phyloP scores from a whole-genome alignment of 1,140 invertebrate species.

The Temnothorax longispinosus region DNA sequence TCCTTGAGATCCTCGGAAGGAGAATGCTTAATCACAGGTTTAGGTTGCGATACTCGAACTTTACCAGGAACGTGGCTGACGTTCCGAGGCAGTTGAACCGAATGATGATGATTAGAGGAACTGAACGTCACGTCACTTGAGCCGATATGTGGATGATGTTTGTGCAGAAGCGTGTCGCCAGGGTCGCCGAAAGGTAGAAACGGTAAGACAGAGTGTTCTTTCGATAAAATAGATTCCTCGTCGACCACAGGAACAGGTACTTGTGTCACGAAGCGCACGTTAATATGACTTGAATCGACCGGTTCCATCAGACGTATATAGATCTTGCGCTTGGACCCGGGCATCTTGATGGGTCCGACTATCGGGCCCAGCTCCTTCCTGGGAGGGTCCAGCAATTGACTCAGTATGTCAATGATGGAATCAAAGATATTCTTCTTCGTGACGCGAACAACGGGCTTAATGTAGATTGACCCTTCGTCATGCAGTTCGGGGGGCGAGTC shows the following conservation, averaged over 20 bases:
- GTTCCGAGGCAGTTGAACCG: background rate
- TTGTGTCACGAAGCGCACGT: constrained; percentile 65
- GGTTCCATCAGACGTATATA: constrained; percentile 70
- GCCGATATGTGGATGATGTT: background rate
- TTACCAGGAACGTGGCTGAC: background rate
- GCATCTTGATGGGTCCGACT: constrained; percentile 70
- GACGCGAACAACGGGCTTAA: constrained; percentile 60
- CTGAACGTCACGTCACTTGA: background rate
- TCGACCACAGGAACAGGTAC: constrained; percentile 15
- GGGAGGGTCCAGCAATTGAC: background rate
- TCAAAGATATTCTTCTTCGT: constrained; percentile 57
- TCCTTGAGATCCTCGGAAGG: background rate
- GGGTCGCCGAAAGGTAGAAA: background rate
- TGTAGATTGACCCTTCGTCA: constrained; percentile 28
- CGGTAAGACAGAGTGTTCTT: background rate
- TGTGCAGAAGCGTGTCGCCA: background rate
- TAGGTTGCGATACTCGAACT: background rate
- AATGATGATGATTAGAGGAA: background rate
- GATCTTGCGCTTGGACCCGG: constrained; percentile 64
- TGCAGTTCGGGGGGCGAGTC: constrained; percentile 12
- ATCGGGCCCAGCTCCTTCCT: constrained; percentile 59
- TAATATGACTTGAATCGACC: constrained; percentile 50
- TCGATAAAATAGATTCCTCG: background rate
- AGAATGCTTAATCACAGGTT: background rate
- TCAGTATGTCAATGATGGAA: constrained; percentile 59